A percentile compares a stretch with the other conserved stretches of the same genome.
Evolutionary conservation across 2,797 vertebrate genomes (phyloP).

Genomic region (Darevskia nairensis): DNA sequence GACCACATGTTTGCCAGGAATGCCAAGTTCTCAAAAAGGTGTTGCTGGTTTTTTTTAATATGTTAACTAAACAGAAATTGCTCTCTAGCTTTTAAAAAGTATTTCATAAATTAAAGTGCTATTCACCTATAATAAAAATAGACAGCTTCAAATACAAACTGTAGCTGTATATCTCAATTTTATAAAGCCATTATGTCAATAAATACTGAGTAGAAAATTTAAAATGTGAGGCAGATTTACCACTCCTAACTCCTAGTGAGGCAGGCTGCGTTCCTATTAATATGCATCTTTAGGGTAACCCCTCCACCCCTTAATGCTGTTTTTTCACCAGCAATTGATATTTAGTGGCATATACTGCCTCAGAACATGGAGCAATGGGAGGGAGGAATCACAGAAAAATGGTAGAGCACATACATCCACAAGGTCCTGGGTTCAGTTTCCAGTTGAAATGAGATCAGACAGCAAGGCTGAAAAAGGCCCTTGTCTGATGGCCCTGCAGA

Average conservation of each 20-base stretch:
- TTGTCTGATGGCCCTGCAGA: too few species aligned
- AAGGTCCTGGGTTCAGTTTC: too few species aligned
- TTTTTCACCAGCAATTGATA: conserved; percentile 26
- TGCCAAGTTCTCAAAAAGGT: conserved; percentile 38
- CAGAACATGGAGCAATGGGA: background rate
- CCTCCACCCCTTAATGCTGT: conserved; percentile 8
- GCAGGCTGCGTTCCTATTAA: conserved; percentile 33
- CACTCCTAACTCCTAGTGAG: background rate
- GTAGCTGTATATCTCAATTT: background rate
- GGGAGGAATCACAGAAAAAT: background rate
- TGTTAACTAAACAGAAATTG: conserved; percentile 35
- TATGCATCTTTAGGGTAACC: conserved; percentile 2
- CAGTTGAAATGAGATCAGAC: too few species aligned
- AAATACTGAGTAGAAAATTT: conserved; percentile 10
- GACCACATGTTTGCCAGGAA: conserved; percentile 42
- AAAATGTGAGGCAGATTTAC: conserved; percentile 26
- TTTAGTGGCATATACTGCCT: background rate
- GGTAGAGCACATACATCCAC: background rate
- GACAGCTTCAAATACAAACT: background rate
- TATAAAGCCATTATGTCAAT: conserved; percentile 15
- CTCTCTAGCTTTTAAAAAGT: conserved; percentile 36
- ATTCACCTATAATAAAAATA: conserved; percentile 37
- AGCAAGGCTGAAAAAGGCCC: too few species aligned
- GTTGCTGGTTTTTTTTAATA: background rate
- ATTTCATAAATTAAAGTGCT: conserved; percentile 19